Evolutionary conservation across 2,797 vertebrate genomes (phyloP), one percentile per base, ranked within the genome.

Genomic region (Acanthiza pusilla): DNA sequence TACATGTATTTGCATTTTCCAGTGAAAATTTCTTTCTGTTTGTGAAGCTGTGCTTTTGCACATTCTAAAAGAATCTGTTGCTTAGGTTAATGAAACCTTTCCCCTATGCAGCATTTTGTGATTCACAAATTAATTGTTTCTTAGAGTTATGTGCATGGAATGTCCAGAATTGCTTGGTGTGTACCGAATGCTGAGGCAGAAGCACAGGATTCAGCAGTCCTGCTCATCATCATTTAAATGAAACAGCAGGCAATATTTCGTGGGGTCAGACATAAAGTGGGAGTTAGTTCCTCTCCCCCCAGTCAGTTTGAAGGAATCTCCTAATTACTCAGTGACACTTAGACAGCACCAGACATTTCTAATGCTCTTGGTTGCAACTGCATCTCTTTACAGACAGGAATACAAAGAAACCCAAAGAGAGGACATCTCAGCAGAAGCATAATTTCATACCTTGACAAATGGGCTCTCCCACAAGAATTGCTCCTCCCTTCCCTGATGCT

Each of bases 381-480:
- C 10, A 53, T 3, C 7, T 8, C 27, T 36, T 32, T 30, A 18
- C 5, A 34, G 20, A 48, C 11, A 50, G 7, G 11, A 19, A 13
- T 51, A 32, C 5, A 29, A 58, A 85, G 20, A 25, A 89, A 16
- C 7, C 7, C 30, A 45, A 40, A 32, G 27, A 58, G 32, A 73
- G 22, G 5, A 25, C 8, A 3, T 34, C 34, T 57, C 40, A 74
- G 20, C 27, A 62, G 74, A 89, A 42, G 19, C 4, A 6, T 21
- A 9, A 42, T 68, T 78, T 63, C 3, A 0, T 50, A 19, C 11
- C 7, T 30, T 43, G 16, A 40, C 9, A 68, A 68, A 66, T 34
- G 14, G 21, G 1, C 4, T 68, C 3, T 79, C 42, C 11, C 0
- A 1, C 7, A 65, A 29, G 15, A 83, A 27, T 10, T 10, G 1